These are phyloP conservation scores for Oryzias sinensis DNA, from an alignment of 2,797 vertebrate species.

Conservation along the genomic window DNA sequence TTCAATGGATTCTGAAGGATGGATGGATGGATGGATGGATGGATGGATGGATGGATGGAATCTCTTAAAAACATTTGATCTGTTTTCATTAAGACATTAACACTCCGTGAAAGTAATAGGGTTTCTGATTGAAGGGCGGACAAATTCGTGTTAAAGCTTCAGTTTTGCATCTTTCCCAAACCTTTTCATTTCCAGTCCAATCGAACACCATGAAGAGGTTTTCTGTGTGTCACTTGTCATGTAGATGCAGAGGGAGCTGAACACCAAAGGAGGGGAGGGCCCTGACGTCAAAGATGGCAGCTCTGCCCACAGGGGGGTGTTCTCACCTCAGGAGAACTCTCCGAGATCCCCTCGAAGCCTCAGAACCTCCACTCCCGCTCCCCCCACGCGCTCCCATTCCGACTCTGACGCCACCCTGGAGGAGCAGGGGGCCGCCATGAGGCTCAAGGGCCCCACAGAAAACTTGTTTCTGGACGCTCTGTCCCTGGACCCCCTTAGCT, in stretches of 20 bases:
- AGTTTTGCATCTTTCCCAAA: too few relatives aligned
- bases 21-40: too few relatives aligned
- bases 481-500: slow-evolving; percentile 82
- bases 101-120: too few relatives aligned
- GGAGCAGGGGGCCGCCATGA: slow-evolving; percentile 73
- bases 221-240: background rate
- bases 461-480: slow-evolving; percentile 90
- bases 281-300: slow-evolving; percentile 70
- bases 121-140: too few relatives aligned
- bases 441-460: slow-evolving; percentile 84
- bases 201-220: background rate
- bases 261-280: slow-evolving; percentile 58
- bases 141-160: too few relatives aligned
- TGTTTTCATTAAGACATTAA: too few relatives aligned
- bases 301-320: slow-evolving; percentile 44
- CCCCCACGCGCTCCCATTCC: slow-evolving; percentile 77
- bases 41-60: too few relatives aligned
- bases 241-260: slow-evolving; percentile 86
- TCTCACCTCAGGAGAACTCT: slow-evolving; percentile 74
- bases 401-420: slow-evolving; percentile 84
- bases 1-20: too few relatives aligned
- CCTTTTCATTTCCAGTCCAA: too few relatives aligned
- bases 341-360: slow-evolving; percentile 54
- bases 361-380: slow-evolving; percentile 32
- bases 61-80: too few relatives aligned